Percentiles rank a stretch among this genome's conserved stretches.
These are phyloP conservation scores for Homarus gammarus DNA, from an alignment of 2,888 invertebrate genomes.

Conservation along the genomic window DNA sequence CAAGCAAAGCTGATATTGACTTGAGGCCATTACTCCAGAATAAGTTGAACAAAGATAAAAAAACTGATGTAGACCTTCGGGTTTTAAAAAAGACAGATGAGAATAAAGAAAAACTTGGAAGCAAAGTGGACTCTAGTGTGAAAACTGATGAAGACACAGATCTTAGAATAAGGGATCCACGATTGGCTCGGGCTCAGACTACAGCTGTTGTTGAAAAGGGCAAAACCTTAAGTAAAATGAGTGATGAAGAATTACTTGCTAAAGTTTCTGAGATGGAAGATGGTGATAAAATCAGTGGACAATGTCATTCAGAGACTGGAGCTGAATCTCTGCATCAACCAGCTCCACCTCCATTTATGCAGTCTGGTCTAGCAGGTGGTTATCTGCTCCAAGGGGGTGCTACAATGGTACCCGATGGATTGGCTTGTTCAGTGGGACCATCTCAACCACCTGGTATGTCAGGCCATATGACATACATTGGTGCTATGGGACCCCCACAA, in stretches of 20 bases:
- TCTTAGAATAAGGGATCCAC: conserved; percentile 64
- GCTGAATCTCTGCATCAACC: conserved; percentile 33
- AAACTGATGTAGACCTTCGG: conserved; percentile 55
- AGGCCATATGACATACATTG: background rate
- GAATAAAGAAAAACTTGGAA: conserved; percentile 13
- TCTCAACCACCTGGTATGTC: conserved; percentile 29
- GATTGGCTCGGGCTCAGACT: conserved; percentile 60
- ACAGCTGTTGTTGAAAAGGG: conserved; percentile 21
- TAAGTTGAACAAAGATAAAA: conserved; percentile 38
- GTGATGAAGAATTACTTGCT: conserved; percentile 65
- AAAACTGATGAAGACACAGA: conserved; percentile 55
- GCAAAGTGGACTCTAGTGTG: conserved; percentile 7
- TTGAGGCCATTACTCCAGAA: conserved; percentile 49
- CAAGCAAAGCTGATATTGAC: conserved; percentile 51
- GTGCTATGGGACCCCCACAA: conserved; percentile 8
- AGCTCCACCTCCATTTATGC: conserved; percentile 33
- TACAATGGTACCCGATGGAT: conserved; percentile 33
- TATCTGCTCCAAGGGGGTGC: conserved; percentile 46
- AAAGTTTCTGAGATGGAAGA: conserved; percentile 70
- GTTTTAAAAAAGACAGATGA: conserved; percentile 52
- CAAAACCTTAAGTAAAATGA: conserved; percentile 64
- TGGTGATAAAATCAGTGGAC: conserved; percentile 2
- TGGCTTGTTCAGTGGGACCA: conserved; percentile 26
- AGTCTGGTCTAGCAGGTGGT: conserved; percentile 25
- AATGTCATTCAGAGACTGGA: conserved; percentile 3